These are phyloP conservation scores for Barypeithes pellucidus DNA, from an alignment of 2,888 invertebrate genomes.

Conservation along the genomic window DNA sequence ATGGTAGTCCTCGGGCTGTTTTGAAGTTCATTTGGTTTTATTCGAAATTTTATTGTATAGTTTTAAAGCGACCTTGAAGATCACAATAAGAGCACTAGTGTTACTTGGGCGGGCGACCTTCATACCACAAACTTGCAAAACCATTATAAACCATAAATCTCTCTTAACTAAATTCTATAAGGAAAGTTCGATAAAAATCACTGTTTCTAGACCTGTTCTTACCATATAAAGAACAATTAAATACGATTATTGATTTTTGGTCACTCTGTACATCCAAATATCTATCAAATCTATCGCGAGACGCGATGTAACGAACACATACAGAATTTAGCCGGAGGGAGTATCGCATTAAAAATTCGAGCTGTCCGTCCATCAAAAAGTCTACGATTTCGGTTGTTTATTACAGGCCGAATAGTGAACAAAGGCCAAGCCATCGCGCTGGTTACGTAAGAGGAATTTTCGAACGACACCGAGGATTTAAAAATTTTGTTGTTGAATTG, in stretches of 20 bases:
- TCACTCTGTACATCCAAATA: constrained; percentile 16
- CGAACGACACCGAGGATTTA: not conserved
- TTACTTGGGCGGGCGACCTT: too few relatives aligned
- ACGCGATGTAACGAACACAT: constrained; percentile 14
- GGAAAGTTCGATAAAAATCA: too few relatives aligned
- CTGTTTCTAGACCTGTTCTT: too few relatives aligned
- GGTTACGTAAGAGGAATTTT: constrained; percentile 40
- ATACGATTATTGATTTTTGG: not conserved
- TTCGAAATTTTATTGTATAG: too few relatives aligned
- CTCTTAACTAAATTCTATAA: too few relatives aligned
- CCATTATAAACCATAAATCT: too few relatives aligned
- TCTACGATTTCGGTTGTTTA: constrained; percentile 42
- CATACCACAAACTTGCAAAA: too few relatives aligned
- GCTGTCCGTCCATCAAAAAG: constrained; percentile 44
- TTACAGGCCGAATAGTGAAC: not conserved
- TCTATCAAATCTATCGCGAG: constrained; percentile 21
- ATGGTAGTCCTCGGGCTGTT: too few relatives aligned
- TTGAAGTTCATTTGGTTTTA: too few relatives aligned
- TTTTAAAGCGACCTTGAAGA: too few relatives aligned
- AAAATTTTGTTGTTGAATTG: not conserved
- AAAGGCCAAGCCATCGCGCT: constrained; percentile 12
- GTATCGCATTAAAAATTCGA: constrained; percentile 45
- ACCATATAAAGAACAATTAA: too few relatives aligned
- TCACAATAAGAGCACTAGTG: too few relatives aligned
- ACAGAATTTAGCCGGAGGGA: constrained; percentile 43